Conservation (phyloP, 2,113 vertebrate genomes). For the Mesoclemmys tuberculata region DNA sequence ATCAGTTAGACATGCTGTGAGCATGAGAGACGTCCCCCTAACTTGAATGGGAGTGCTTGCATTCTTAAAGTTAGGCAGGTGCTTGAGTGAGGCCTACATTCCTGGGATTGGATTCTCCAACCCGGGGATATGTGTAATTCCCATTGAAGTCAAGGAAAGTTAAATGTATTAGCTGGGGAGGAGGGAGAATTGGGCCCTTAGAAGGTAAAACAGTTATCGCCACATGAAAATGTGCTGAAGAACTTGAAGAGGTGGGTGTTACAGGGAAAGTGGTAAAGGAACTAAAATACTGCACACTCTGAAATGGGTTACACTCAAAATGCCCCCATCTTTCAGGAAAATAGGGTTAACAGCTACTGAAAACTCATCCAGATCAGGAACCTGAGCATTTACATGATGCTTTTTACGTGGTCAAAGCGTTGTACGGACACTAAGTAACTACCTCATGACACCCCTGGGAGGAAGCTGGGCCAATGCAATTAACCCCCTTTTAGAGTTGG, state of each 20-base stretch:
- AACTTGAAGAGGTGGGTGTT: not conserved
- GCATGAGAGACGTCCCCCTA: not conserved
- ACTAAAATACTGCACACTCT: not conserved
- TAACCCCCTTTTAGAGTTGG: conserved; percentile 13
- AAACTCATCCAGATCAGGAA: not conserved
- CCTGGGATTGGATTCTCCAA: not conserved
- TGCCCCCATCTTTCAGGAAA: not conserved
- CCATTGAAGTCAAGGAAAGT: not conserved
- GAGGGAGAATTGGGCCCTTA: not conserved
- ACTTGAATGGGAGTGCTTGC: not conserved
- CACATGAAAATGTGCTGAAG: not conserved
- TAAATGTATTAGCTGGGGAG: not conserved
- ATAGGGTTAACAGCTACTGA: conserved; percentile 9
- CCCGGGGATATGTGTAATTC: too few species aligned
- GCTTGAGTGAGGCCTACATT: not conserved
- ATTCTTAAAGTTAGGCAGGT: not conserved
- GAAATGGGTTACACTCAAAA: not conserved
- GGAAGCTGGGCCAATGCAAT: conserved; percentile 56
- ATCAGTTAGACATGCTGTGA: not conserved
- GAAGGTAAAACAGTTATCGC: not conserved
- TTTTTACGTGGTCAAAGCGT: conserved; percentile 29
- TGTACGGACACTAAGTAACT: conserved; percentile 57
- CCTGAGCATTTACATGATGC: not conserved
- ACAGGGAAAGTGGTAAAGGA: not conserved
- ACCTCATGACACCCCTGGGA: conserved; percentile 41